Base-by-base conservation (phyloP, 1,140 invertebrate genomes). In the Aricia agestis region DNA sequence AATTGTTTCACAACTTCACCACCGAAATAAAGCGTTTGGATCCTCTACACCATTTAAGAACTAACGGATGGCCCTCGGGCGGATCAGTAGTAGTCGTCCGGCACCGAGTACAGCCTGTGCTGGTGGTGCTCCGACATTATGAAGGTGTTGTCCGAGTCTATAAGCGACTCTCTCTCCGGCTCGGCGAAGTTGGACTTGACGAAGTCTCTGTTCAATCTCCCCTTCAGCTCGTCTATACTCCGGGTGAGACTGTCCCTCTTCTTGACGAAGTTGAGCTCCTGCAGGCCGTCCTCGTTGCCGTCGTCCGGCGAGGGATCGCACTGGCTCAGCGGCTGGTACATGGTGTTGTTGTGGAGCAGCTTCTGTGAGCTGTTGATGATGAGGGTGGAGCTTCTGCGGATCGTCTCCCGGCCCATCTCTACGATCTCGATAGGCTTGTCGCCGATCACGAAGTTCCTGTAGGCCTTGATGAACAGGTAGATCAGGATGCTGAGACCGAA, bases 371-470 rank as follows among this genome's bases (percentile, higher is more conserved):
- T 94, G 69, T 95, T 94, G n/a, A 95, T 88, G 68, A 96, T 92
- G 59, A 96, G 92, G 31, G 93, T 95, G 41, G 95, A 95, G 19
- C 95, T 94, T n/a, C 95, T 88, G 41, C 95, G 87, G 18, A 96
- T 87, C 0, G 94, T 95, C 42, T 93, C 93, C 76, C 94, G 94
- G 0, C 96, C 95, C 42, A 96, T 92, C 78, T 97, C 96, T 17
- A 97, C 94, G 6, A 95, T 95, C 83, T 97, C 95, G 11, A 95
- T 83, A 5, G 93, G 93, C 71, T 94, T 94, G 75, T 94, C 93
- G 0, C 95, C 94, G 70, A 97, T 94, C 0, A 96, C 93, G 2
- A 96, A 93, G 72, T 94, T 95, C 78, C 95, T 96, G 83, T 97
- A 96, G 0, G 94, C 93, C 79, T 94, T 94, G 6, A 96, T 92